phyloP scores from a whole-genome alignment of 2,797 vertebrate genomes.

The Chiloscyllium punctatum region DNA sequence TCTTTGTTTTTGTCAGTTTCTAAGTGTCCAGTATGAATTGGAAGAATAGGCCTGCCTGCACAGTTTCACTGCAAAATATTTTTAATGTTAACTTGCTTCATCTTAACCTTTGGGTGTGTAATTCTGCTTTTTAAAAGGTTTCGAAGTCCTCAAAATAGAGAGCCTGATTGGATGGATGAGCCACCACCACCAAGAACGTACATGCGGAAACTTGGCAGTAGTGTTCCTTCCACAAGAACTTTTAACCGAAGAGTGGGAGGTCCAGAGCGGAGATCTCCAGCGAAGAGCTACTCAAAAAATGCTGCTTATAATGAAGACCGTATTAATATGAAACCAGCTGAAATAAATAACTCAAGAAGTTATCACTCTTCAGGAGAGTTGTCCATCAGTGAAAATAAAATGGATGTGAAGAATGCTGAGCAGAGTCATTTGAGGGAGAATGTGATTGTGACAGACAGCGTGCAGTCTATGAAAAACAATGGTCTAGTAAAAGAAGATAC shows the following conservation, averaged over 20 bases:
- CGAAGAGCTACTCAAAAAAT: slow-evolving; percentile 26
- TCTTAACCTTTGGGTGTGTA: background rate
- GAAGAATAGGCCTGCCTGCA: background rate
- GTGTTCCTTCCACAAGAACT: background rate
- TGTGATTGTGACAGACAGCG: slow-evolving; percentile 16
- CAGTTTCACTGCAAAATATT: background rate
- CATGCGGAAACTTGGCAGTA: background rate
- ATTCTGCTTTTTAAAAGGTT: background rate
- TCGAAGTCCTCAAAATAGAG: slow-evolving; percentile 29
- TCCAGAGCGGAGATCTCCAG: slow-evolving; percentile 18
- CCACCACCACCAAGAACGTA: slow-evolving; percentile 30
- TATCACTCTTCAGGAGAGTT: slow-evolving; percentile 9
- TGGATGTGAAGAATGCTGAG: background rate
- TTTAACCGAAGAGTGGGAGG: slow-evolving; percentile 26
- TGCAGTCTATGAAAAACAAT: background rate
- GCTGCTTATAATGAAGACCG: slow-evolving; percentile 15
- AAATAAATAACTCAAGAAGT: slow-evolving; percentile 18
- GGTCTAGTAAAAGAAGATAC: slow-evolving; percentile 45
- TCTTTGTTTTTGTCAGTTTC: background rate
- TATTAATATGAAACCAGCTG: slow-evolving; percentile 11
- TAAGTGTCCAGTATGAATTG: background rate
- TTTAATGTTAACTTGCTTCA: background rate
- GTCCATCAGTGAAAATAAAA: slow-evolving; percentile 2
- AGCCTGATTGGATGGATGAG: slow-evolving; percentile 26
- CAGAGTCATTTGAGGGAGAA: background rate